phyloP scores from a whole-genome alignment of 2,888 invertebrate genomes.

The Lysandra bellargus region DNA sequence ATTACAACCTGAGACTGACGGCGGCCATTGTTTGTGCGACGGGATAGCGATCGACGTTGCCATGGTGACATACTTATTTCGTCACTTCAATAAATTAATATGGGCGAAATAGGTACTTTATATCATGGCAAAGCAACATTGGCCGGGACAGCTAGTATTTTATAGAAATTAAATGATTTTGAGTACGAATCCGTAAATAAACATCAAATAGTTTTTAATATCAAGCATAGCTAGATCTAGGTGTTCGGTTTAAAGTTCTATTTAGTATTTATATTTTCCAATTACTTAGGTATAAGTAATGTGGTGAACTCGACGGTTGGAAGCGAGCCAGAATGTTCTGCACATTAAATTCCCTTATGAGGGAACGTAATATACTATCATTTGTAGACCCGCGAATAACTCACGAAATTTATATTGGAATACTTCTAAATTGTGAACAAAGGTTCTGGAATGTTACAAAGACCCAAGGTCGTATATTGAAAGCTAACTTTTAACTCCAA shows the following conservation, averaged over 20 bases:
- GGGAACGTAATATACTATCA: constrained; percentile 2
- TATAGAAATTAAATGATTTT: no score
- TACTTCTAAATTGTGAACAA: constrained; percentile 13
- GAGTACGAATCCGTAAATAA: no score
- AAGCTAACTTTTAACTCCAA: no score
- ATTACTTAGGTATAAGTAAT: not conserved
- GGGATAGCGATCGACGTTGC: no score
- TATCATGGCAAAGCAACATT: no score
- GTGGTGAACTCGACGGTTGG: constrained; percentile 13
- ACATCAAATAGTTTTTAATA: no score
- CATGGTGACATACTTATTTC: no score
- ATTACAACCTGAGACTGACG: no score
- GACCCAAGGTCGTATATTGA: not conserved
- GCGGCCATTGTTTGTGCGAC: no score
- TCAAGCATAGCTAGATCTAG: not conserved
- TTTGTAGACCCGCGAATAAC: constrained; percentile 9
- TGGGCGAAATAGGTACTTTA: no score
- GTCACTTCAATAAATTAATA: no score
- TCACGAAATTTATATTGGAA: constrained; percentile 5
- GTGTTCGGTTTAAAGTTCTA: not conserved
- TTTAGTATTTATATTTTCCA: not conserved
- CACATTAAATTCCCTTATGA: constrained; percentile 1
- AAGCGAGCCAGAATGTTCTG: constrained; percentile 7
- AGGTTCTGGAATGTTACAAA: constrained; percentile 7
- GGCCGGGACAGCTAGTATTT: no score